Base-by-base conservation (phyloP, 2,888 invertebrate genomes). In the Dermolepida albohirtum region DNA sequence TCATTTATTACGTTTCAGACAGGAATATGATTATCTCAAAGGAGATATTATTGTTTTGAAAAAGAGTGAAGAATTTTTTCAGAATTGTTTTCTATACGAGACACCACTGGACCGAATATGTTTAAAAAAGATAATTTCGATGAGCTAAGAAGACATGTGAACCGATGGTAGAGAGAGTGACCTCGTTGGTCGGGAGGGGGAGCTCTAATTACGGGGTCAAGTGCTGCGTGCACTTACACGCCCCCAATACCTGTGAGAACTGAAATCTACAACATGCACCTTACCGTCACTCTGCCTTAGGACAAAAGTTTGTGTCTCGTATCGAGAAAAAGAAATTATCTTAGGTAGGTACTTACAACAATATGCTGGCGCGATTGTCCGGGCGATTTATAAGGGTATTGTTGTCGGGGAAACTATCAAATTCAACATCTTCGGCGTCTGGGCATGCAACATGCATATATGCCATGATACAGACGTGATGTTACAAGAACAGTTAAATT, bases 181-280 rank as follows among this genome's bases (percentile, higher is more conserved):
- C 78, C 78, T 76, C 74, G 72, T 50, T 40, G 50, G 63, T 16
- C 70, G 72, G 73, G 75, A 74, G 73, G 69, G 76, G 77, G 75
- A 78, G 80, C 79, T 77, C 80, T 80, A 80, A 80, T 80, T 80
- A 80, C 77, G 77, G 78, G 80, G 80, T 80, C 80, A 80, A 79
- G 77, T 78, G 77, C 78, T 76, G 77, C 80, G 79, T 80, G 80
- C 77, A 74, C 73, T 73, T 75, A 74, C 79, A 78, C 80, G 80
- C 80, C 80, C 76, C 77, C 76, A 75, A 74, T 72, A 69, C 75
- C 75, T 79, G 79, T 80, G 80, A 80, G 80, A 80, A 77, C 75
- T 74, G 67, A 67, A 68, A 69, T 73, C 71, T 70, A 70, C 55
- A 49, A 47, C 57, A 66, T 75, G 76, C 75, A 75, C 77, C 75